Conservation (phyloP, 2,888 invertebrate genomes). For the Calliphora vomitoria region DNA sequence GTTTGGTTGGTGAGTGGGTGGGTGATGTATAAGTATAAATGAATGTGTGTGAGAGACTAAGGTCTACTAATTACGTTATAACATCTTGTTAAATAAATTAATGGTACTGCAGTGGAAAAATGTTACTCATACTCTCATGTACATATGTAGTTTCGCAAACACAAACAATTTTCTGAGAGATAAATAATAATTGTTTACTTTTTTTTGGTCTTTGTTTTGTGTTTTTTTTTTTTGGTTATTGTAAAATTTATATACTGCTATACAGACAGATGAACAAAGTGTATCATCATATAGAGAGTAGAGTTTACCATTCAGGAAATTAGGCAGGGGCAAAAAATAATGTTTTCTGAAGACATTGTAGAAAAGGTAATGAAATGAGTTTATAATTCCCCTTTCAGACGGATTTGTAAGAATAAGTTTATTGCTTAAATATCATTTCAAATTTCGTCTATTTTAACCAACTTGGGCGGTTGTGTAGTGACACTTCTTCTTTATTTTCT, state of each 20-base stretch:
- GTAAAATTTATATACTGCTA: slow-evolving; percentile 20
- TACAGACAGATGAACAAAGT: background rate
- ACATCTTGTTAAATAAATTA: slow-evolving; percentile 43
- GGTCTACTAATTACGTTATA: slow-evolving; percentile 10
- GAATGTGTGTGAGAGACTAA: background rate
- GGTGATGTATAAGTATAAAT: background rate
- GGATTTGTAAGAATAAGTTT: too few species aligned
- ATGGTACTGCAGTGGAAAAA: slow-evolving; percentile 56
- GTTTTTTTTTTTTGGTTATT: slow-evolving; percentile 8
- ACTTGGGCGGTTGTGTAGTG: too few species aligned
- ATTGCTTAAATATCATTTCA: too few species aligned
- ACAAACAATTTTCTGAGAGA: slow-evolving; percentile 1
- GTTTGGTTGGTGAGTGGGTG: background rate
- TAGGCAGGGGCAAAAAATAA: background rate
- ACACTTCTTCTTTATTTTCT: too few species aligned
- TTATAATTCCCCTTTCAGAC: too few species aligned
- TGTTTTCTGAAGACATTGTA: too few species aligned
- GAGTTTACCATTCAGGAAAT: background rate
- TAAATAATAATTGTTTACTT: slow-evolving; percentile 24
- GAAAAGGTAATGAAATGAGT: too few species aligned
- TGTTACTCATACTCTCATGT: background rate
- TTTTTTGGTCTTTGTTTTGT: background rate
- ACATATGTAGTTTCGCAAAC: background rate
- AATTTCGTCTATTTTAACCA: too few species aligned
- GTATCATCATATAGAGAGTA: background rate